These are phyloP conservation scores for Epizoanthus ramosus DNA, from an alignment of 92 coral and sea anemone species.

Conservation along the genomic window DNA sequence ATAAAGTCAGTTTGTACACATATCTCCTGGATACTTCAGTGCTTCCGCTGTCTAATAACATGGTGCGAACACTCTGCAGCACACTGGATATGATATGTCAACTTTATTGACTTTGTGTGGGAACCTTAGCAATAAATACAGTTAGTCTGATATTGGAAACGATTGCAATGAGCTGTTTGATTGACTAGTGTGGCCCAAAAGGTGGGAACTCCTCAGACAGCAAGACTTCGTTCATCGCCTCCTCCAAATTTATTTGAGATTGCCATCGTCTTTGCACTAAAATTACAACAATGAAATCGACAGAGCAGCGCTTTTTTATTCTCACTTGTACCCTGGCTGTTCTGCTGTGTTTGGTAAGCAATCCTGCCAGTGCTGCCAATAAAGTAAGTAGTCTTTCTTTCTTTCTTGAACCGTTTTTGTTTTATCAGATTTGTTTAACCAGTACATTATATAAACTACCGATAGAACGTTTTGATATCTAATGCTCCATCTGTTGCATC, in stretches of 20 bases:
- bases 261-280: background rate
- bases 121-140: slow-evolving; percentile 27
- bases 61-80: background rate
- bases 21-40: slow-evolving; percentile 4
- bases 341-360: slow-evolving; percentile 4
- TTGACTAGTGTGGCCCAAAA: background rate
- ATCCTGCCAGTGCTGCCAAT: background rate
- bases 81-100: slow-evolving; percentile 7
- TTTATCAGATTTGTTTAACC: too few relatives aligned
- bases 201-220: background rate
- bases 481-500: too few relatives aligned
- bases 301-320: background rate
- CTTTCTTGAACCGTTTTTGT: background rate
- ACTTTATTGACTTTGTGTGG: slow-evolving; percentile 28
- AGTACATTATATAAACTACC: too few relatives aligned
- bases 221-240: background rate
- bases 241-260: too few relatives aligned
- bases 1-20: slow-evolving; percentile 16
- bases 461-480: too few relatives aligned
- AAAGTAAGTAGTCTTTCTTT: background rate
- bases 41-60: slow-evolving; percentile 21
- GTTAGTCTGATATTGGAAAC: background rate
- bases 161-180: slow-evolving; percentile 6
- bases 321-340: background rate
- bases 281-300: background rate